These are phyloP conservation scores for Tetrapedia diversipes DNA, from an alignment of 2,888 invertebrate species.

Conservation along the genomic window DNA sequence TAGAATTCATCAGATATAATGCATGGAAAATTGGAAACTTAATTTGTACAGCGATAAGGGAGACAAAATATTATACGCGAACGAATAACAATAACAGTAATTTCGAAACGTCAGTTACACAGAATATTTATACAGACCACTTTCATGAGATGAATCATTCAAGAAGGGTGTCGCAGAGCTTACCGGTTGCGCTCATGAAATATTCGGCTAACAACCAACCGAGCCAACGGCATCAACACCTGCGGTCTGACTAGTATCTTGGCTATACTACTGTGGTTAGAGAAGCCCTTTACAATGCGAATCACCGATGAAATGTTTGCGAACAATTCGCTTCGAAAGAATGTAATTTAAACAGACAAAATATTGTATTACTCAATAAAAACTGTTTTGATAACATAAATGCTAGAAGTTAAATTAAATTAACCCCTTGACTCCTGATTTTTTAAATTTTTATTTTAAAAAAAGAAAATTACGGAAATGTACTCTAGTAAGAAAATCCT, in stretches of 20 bases:
- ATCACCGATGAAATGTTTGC: constrained; percentile 8
- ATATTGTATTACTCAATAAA: too few species aligned
- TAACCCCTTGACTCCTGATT: too few species aligned
- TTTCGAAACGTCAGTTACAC: constrained; percentile 48
- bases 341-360: too few species aligned
- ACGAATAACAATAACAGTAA: constrained; percentile 15
- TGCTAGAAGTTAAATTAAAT: too few species aligned
- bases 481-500: too few species aligned
- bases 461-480: too few species aligned
- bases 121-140: constrained; percentile 40
- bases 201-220: constrained; percentile 74
- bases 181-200: constrained; percentile 73
- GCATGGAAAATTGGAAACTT: too few species aligned
- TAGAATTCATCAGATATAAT: too few species aligned
- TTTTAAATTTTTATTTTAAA: too few species aligned
- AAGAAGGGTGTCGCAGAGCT: constrained; percentile 50
- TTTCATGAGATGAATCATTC: constrained; percentile 64
- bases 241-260: constrained; percentile 67
- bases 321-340: background rate
- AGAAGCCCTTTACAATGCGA: constrained; percentile 25
- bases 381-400: background rate
- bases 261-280: background rate
- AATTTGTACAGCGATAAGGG: too few species aligned
- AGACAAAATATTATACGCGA: too few species aligned
- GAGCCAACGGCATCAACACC: constrained; percentile 73